Base-by-base conservation (phyloP, 1,140 invertebrate species). In the Plectrocnemia conspersa region DNA sequence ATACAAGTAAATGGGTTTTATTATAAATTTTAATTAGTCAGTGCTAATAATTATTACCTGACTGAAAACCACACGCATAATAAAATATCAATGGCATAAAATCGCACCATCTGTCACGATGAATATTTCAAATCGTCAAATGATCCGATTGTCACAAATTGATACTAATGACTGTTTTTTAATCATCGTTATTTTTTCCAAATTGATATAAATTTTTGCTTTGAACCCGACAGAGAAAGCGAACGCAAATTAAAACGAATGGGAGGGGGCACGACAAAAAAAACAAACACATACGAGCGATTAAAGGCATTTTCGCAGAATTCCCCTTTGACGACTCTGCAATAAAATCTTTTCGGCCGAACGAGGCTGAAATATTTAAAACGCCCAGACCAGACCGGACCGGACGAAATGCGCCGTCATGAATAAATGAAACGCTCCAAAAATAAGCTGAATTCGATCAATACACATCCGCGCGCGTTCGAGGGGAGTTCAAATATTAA, bases 391-490 rank as follows among this genome's bases (percentile, higher is more conserved):
- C 4, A 2, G 13, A 46, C 5, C 5, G 23, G 45, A 13, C 24
- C 27, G 25, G 36, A 19, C 38, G 32, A 54, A 54, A 54, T 13
- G 25, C 46, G 46, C 27, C 40, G 25, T 29, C 16, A 44, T 54
- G 52, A 54, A 54, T 54, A 54, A 54, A 54, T 54, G 46, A 54
- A 45, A 45, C 16, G 42, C 41, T 45, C 18, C 41, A 24, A 42
- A 45, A 44, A 45, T 33, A 36, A 33, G 25, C 40, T 13, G 41
- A 24, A 44, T 10, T 18, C 50, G 50, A 54, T 54, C 52, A 36
- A 54, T 54, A 44, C 41, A 9, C 19, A n/a, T 3, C 47, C 3
- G 13, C 13, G 47, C 11, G 33, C 40, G 16, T 9, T 23, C 11
- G 18, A 44, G 19, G 19, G 47, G 33, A 50, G 47, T 38, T 33